Evolutionary conservation across 92 coral and sea anemone genomes (phyloP), one percentile per base, ranked within the genome.

Genomic region (Porites cylindrica): DNA sequence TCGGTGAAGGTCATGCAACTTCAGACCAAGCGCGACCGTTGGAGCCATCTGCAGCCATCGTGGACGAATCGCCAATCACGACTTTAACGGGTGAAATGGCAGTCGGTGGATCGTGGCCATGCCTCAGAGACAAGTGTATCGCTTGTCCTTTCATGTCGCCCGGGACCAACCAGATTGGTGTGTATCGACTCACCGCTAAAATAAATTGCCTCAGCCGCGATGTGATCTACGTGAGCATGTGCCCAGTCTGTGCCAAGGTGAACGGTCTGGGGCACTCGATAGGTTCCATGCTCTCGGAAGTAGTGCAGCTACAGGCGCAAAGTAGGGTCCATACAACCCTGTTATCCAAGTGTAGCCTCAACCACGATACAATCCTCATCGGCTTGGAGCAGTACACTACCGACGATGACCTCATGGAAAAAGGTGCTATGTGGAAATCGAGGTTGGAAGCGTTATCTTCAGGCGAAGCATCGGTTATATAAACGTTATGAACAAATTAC

Each of bases 91-190:
- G 24, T 2, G 23, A 8, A 16, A 17, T 20, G 23, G 23, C 20
- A 4, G 50, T 72, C 21, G 76, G 24, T 11, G 76, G 76, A 2
- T 72, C 76, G 10, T 54, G 76, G 50, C 10, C 76, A 1, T 72
- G 76, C 5, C 56, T 13, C 10, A 7, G 12, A 3, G 12, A 2
- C 3, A 21, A 58, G 8, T 72, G 76, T 17, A 2, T 1, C 2
- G 56, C 76, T 2, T 72, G 76, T 23, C 76, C 76, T 6, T 72
- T 3, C 58, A 13, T 72, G 76, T 14, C 50, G 10, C 78, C 78
- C 3, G 19, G 61, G 18, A 50, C 62, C 62, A 74, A n/a, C 24
- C 26, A 18, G 78, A 17, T 74, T 13, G 78, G 78, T 8, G 53
- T 16, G 13, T 51, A 51, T 18, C 58, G 58, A 5, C 38, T 74